A percentile compares a stretch with the other conserved stretches of the same genome.
Conservation (phyloP, 2,888 invertebrate species). For the Hedya salicella region DNA sequence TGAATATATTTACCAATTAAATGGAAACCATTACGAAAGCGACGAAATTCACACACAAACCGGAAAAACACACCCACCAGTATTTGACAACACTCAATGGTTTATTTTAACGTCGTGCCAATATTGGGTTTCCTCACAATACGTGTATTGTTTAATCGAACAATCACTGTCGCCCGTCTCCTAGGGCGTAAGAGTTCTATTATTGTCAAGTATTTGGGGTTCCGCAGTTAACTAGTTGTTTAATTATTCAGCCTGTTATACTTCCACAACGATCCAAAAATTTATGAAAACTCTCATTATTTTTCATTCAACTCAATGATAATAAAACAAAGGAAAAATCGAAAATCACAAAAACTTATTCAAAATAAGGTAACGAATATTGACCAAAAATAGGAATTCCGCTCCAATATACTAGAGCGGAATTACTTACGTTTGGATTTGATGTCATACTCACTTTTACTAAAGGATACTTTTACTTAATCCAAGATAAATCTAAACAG, state of each 20-base stretch:
- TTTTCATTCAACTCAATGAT: no score
- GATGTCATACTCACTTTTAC: no score
- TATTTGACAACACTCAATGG: neutral
- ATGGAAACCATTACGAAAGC: neutral
- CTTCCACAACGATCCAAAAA: no score
- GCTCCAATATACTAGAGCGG: no score
- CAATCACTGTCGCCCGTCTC: constrained; percentile 19
- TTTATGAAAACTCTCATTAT: no score
- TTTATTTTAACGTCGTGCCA: neutral
- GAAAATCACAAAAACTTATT: no score
- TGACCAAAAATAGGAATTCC: no score
- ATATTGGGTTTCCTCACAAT: constrained; percentile 6
- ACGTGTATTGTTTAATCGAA: constrained; percentile 15
- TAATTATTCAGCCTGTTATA: no score
- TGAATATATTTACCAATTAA: no score
- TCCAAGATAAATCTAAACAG: constrained; percentile 30
- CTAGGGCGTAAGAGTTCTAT: neutral
- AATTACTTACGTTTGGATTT: no score
- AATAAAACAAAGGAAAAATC: no score
- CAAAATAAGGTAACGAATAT: no score
- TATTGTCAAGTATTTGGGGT: constrained; percentile 10
- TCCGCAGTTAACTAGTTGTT: neutral
- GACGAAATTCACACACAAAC: neutral
- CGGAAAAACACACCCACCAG: neutral
- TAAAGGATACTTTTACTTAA: constrained; percentile 4